Evolutionary conservation across 2,113 vertebrate species (phyloP), one percentile per base, ranked within the genome.

Genomic region (Amblyornis subalaris): DNA sequence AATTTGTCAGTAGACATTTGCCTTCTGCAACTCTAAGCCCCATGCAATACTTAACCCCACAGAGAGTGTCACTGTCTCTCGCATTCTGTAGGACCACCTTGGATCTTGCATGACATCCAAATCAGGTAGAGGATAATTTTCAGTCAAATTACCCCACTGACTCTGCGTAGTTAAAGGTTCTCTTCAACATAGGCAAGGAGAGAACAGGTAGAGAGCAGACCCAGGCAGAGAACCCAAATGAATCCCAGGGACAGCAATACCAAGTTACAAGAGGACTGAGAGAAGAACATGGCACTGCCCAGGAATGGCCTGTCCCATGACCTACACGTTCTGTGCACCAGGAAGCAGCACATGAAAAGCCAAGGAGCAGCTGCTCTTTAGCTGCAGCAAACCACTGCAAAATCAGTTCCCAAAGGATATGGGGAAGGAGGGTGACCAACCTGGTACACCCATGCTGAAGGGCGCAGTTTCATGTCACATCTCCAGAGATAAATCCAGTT

Each of bases 101-200:
- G 53, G 28, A 54, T 73, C 77, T 74, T 50, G 9, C 31, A 61
- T 4, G 16, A 76, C 50, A 82, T 44, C 35, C 40, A 75, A 62
- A 71, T 29, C 7, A 79, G 20, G 14, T 6, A 73, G 29, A 85
- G 17, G 12, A 70, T 24, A 42, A 69, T 69, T 79, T 93, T 70
- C 50, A 72, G n/a, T 36, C 57, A 79, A 69, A 73, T 66, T 79
- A 69, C 55, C 22, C 38, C 65, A 48, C 7, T 33, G 67, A 31
- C 31, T 80, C 42, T 66, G 23, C 15, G 58, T 18, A 42, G 10
- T 40, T 70, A 61, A 54, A 76, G 7, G 4, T 71, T 57, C 5
- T 84, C 18, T 45, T 69, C 0, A 0, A 61, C 40, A 53, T 0
- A 78, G 8, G 11, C n/a, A 85, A 11, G 13, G 22, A 69, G 50